Evolutionary conservation across 1,140 invertebrate genomes (phyloP).

Genomic region (Apis dorsata): DNA sequence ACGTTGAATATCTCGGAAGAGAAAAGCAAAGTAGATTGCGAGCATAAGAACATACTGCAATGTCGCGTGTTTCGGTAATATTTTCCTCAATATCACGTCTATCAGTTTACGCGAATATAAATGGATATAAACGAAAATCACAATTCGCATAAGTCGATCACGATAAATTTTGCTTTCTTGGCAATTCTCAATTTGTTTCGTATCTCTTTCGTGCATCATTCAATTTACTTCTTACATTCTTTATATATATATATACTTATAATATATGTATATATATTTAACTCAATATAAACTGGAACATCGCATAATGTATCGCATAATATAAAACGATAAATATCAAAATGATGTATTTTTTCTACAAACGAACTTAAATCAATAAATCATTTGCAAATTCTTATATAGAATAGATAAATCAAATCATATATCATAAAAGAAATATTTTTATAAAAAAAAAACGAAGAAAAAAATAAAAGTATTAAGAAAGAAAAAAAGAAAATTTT

Average conservation of each 20-base stretch:
- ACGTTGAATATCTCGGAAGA: background rate
- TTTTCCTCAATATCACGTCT: slow-evolving; percentile 60
- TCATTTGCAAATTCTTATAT: background rate
- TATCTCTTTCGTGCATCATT: slow-evolving; percentile 11
- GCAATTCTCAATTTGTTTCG: background rate
- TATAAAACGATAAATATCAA: slow-evolving; percentile 4
- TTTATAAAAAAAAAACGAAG: background rate
- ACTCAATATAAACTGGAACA: background rate
- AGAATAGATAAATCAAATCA: background rate
- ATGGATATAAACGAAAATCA: background rate
- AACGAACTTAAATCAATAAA: background rate
- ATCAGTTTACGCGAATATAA: slow-evolving; percentile 10
- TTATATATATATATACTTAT: background rate
- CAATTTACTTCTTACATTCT: slow-evolving; percentile 23
- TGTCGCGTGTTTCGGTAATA: slow-evolving; percentile 74
- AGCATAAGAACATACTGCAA: slow-evolving; percentile 51
- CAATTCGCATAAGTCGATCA: background rate
- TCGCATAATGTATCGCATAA: background rate
- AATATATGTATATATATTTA: background rate
- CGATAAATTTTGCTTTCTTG: background rate
- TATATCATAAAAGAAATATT: background rate
- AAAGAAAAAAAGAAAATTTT: background rate
- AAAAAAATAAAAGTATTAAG: background rate
- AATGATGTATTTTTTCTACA: too few species aligned
- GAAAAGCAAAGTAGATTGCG: slow-evolving; percentile 49